A percentile compares a stretch with the other conserved stretches of the same genome.
Conservation (phyloP, 2,797 vertebrate species). For the Luscinia megarhynchos region DNA sequence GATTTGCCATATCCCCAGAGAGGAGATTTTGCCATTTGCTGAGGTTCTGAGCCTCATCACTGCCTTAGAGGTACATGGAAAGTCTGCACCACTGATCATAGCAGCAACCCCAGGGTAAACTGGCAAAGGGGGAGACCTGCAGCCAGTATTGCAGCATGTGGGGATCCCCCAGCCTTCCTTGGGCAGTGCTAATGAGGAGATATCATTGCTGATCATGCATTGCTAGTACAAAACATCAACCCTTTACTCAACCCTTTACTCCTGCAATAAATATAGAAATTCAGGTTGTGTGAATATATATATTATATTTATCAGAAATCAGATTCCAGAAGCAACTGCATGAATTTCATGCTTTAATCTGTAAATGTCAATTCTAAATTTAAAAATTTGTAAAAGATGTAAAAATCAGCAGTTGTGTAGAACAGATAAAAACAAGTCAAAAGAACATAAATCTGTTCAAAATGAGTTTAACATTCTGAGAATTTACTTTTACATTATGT, state of each 20-base stretch:
- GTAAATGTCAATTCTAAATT: neutral
- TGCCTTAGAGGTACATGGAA: neutral
- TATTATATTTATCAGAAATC: neutral
- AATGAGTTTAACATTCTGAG: neutral
- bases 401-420: neutral
- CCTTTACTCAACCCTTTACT: neutral
- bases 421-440: neutral
- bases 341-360: neutral
- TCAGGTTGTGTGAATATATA: neutral
- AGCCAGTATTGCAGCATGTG: fast-evolving
- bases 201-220: neutral
- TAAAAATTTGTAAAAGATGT: neutral
- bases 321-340: neutral
- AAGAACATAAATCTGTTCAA: neutral
- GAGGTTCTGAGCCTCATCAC: neutral
- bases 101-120: fast-evolving
- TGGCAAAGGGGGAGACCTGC: neutral
- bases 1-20: neutral
- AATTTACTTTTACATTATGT: neutral
- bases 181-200: neutral
- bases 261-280: neutral
- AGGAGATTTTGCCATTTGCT: neutral
- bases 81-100: neutral
- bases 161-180: neutral
- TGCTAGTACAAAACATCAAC: neutral